Evolutionary conservation across 2,113 vertebrate genomes (phyloP).

Genomic region (Hystrix brachyura): DNA sequence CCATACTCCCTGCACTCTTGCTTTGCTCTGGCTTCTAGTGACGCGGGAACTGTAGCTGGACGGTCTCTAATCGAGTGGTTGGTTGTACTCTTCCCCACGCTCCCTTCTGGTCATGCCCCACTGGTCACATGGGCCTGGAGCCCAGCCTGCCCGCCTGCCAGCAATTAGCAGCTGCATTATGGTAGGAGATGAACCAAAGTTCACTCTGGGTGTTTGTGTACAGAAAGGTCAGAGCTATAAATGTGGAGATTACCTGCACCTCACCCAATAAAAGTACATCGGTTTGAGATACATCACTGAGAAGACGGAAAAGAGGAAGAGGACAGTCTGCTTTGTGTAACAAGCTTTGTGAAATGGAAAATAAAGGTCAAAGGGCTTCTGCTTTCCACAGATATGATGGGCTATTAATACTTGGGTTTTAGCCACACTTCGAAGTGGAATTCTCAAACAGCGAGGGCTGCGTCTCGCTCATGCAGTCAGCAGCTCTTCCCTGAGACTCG

Average conservation of each 20-base stretch:
- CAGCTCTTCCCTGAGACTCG: background rate
- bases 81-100: conserved; percentile 34
- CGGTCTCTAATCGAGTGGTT: conserved; percentile 24
- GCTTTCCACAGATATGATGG: conserved; percentile 1
- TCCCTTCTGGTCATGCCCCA: conserved; percentile 65
- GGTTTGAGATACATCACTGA: conserved; percentile 71
- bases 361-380: conserved; percentile 49
- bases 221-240: conserved; percentile 87
- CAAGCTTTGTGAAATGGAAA: conserved; percentile 66
- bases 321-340: background rate
- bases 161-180: conserved; percentile 85
- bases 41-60: background rate
- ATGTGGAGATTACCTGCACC: conserved; percentile 80
- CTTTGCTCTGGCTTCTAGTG: conserved; percentile 10
- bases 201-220: conserved; percentile 88
- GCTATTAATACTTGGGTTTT: background rate
- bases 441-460: background rate
- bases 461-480: background rate
- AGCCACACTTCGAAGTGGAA: background rate
- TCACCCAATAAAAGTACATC: conserved; percentile 85
- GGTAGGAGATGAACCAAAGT: conserved; percentile 88
- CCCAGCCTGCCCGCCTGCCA: conserved; percentile 79
- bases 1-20: conserved; percentile 68
- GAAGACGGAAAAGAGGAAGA: conserved; percentile 69
- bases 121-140: conserved; percentile 61